Evolutionary conservation across 2,888 invertebrate genomes (phyloP), one percentile per base, ranked within the genome.

Genomic region (Pseudoips prasinana): DNA sequence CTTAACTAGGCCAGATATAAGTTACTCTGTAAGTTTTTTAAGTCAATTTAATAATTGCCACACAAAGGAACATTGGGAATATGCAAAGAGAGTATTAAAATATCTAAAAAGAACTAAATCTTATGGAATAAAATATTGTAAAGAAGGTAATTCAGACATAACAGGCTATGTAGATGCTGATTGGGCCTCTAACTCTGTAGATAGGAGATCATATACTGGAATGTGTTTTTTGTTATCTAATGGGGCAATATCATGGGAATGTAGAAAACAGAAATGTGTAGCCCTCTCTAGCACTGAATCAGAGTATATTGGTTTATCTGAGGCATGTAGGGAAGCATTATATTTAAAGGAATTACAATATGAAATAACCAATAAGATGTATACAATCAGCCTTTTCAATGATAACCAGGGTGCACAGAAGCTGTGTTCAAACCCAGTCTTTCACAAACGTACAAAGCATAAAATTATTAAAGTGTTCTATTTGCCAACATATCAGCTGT

Each of bases 41-140:
- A 50, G 47, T 23, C 52, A 52, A 26, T 52, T 46, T 29, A 51
- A 55, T 28, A 51, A 43, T 39, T 45, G 39, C 28, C 33, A 41
- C 35, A 28, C 29, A 8, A 3, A 27, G n/a, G 39, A 14, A 2
- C 50, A 56, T 29, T 55, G 43, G 33, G 28, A 19, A 14, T 30
- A 39, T 45, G 47, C 29, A 18, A 55, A 44, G 29, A 27, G 42
- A 9, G 23, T 48, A 6, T 14, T 49, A 22, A 44, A 24, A 33
- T 46, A 47, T 29, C 10, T 33, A 28, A 33, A 32, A 26, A 4
- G 9, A 9, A 49, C 46, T 24, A 44, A 37, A 32, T 7, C 6
- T 31, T 42, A 39, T 40, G 36, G 46, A 22, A 23, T 57, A n/a
- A 51, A 33, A 20, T 57, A 34, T 42, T 33, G 18, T 31, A 31